phyloP scores from a whole-genome alignment of 2,113 vertebrate species.

The Probosciger aterrimus region DNA sequence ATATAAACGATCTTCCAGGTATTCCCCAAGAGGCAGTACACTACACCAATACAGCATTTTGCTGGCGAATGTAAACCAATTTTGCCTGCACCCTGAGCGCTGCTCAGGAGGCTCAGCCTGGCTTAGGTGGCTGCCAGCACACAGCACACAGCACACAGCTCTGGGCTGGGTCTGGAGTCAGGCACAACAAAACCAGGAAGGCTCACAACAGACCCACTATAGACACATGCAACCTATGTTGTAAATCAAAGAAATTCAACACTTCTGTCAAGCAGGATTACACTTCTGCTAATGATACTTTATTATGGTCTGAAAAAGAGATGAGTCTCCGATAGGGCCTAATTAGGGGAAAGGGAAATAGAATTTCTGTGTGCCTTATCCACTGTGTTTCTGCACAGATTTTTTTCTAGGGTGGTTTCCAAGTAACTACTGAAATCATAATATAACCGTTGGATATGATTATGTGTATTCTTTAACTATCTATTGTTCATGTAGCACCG shows the following conservation, averaged over 20 bases:
- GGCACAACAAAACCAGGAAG: neutral
- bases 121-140: accelerated
- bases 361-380: neutral
- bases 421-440: neutral
- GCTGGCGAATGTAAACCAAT: neutral
- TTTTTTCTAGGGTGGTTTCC: neutral
- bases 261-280: neutral
- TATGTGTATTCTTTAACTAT: neutral
- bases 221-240: accelerated
- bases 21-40: neutral
- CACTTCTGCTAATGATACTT: neutral
- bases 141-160: accelerated
- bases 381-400: neutral
- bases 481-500: neutral
- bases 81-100: neutral
- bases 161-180: neutral
- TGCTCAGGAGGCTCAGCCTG: neutral
- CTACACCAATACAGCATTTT: too few species aligned
- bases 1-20: neutral
- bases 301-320: neutral
- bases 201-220: neutral
- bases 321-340: neutral
- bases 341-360: neutral
- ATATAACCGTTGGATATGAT: neutral
- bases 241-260: neutral